Evolutionary conservation across 2,113 vertebrate species (phyloP), one percentile per base, ranked within the genome.

Genomic region (Delphinus delphis): DNA sequence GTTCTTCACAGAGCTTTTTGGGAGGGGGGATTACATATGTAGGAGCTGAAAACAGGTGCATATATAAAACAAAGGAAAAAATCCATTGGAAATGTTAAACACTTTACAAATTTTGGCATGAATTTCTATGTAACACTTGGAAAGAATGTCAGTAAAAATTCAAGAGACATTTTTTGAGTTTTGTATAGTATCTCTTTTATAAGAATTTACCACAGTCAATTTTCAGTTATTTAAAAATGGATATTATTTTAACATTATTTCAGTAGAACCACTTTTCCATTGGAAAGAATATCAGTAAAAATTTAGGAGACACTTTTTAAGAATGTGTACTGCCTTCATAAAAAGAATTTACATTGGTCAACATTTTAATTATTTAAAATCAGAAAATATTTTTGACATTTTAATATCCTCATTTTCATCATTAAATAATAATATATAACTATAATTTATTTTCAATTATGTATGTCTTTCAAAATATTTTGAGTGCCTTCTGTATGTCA

Each of bases 31-130:
- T 91, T 96, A 73, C 74, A 76, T 83, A 92, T 55, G 82, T 41
- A 95, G 77, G 21, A 89, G 13, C 85, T 36, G 65, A 97, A 98
- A 73, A 67, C 38, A 95, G 70, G 81, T 31, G 26, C 7, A 62
- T 62, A 20, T 2, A 82, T 96, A 97, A 96, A 79, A 95, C 11
- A 9, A 94, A 94, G 77, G 84, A 96, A 84, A 71, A 90, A 92
- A 55, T 71, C 83, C 50, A 38, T 38, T 44, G 36, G 81, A 88
- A 95, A 96, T 95, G 47, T 17, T 92, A 97, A 88, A 85, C 15
- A 76, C 31, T 73, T 95, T 86, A 70, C 18, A 14, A 63, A 86
- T 88, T 97, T 80, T 94, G 74, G 13, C 76, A 10, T 70, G 62
- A 68, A 88, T 74, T 33, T 97, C 9, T 77, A 60, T 50, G 33